Conservation (phyloP, 2,888 invertebrate species). For the Xanthia icteritia region DNA sequence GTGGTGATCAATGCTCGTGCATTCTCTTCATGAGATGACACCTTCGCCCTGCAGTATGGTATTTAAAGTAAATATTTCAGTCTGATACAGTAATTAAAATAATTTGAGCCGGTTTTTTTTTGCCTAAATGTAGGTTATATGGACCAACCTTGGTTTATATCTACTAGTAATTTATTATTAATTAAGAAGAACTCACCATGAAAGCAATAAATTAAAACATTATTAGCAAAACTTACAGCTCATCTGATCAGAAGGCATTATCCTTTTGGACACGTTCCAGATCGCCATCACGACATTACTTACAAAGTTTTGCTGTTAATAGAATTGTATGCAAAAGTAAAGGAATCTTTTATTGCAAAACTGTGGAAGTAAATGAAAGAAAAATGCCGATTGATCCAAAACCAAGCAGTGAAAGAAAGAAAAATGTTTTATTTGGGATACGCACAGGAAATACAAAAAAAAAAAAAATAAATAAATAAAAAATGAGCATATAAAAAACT, state of each 20-base stretch:
- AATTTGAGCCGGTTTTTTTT: neutral
- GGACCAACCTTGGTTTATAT: neutral
- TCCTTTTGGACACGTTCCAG: conserved; percentile 33
- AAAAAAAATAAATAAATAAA: too few species aligned
- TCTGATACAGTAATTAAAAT: too few species aligned
- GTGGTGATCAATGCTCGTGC: too few species aligned
- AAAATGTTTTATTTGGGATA: too few species aligned
- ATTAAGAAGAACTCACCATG: neutral
- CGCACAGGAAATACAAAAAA: too few species aligned
- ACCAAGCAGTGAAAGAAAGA: too few species aligned
- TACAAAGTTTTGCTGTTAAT: conserved; percentile 15
- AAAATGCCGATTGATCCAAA: too few species aligned
- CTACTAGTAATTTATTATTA: neutral
- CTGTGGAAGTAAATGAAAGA: too few species aligned
- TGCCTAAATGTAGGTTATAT: neutral
- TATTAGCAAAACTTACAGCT: conserved; percentile 18
- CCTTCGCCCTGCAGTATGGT: too few species aligned
- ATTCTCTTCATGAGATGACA: too few species aligned
- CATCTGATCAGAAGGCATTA: conserved; percentile 27
- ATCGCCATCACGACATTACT: conserved; percentile 7
- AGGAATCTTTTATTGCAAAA: too few species aligned
- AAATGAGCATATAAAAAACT: too few species aligned
- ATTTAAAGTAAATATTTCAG: neutral
- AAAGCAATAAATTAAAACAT: conserved; percentile 7
- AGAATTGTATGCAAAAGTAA: neutral